phyloP scores from a whole-genome alignment of 2,113 vertebrate species.

The Rhabdomys dilectus region DNA sequence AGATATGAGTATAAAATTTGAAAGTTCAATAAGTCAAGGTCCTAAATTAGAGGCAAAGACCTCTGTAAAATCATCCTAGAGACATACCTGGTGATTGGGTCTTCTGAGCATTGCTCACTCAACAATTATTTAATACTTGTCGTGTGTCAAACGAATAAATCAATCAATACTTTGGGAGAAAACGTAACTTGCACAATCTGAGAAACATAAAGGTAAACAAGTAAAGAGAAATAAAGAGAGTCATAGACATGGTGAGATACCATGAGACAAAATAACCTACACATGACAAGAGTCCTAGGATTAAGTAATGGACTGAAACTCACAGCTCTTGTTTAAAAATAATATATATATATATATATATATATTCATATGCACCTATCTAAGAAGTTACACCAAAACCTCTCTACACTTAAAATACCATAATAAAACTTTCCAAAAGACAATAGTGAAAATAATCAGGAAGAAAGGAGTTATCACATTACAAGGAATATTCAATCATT shows the following conservation, averaged over 20 bases:
- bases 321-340: not conserved
- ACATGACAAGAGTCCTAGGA: not conserved
- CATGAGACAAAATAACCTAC: not conserved
- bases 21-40: too few relatives aligned
- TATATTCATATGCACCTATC: not conserved
- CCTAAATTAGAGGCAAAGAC: not conserved
- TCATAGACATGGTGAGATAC: not conserved
- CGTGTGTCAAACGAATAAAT: not conserved
- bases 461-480: not conserved
- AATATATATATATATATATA: not conserved
- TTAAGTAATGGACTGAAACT: not conserved
- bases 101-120: not conserved
- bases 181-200: not conserved
- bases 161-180: not conserved
- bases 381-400: not conserved
- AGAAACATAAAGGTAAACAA: not conserved
- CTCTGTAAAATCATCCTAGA: not conserved
- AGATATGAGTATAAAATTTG: not conserved
- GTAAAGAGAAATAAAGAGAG: not conserved
- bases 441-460: not conserved
- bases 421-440: not conserved
- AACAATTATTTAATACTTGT: not conserved
- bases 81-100: not conserved
- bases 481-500: not conserved
- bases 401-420: not conserved